Percentiles rank a stretch among this genome's conserved stretches.
Conservation (phyloP, 2,888 invertebrate genomes). For the Listrodromus nycthemerus region DNA sequence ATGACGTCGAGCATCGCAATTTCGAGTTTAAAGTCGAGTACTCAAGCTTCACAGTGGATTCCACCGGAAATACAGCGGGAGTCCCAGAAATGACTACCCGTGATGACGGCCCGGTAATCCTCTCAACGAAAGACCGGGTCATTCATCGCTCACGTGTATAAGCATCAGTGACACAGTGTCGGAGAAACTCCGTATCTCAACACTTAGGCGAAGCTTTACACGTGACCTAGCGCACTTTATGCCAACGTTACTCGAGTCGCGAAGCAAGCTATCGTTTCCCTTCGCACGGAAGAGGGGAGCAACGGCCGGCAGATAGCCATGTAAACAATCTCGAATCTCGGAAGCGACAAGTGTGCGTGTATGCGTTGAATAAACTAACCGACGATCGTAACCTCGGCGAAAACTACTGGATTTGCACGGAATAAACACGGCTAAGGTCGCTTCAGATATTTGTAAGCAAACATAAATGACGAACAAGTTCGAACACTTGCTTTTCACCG, state of each 20-base stretch:
- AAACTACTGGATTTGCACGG: slow-evolving; percentile 45
- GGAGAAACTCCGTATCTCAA: slow-evolving; percentile 27
- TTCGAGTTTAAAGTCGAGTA: background rate
- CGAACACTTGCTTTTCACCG: background rate
- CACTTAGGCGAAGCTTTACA: background rate
- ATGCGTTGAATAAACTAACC: slow-evolving; percentile 25
- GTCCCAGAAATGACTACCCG: background rate
- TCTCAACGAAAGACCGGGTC: slow-evolving; percentile 9
- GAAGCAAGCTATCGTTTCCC: background rate
- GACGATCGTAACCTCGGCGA: slow-evolving; percentile 17
- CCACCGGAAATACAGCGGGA: background rate
- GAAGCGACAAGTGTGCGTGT: slow-evolving; percentile 33
- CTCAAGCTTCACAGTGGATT: background rate
- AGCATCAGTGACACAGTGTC: slow-evolving; percentile 30
- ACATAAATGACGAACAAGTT: background rate
- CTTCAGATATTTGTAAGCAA: slow-evolving; percentile 34
- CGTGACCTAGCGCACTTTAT: background rate
- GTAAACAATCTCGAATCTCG: slow-evolving; percentile 48
- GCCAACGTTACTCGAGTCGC: slow-evolving; percentile 14
- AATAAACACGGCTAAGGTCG: slow-evolving; percentile 31
- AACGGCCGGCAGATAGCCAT: slow-evolving; percentile 39
- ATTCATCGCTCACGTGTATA: slow-evolving; percentile 40
- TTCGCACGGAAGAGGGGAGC: background rate
- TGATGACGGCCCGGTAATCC: background rate
- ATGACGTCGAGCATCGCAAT: background rate